Evolutionary conservation across 2,113 vertebrate species (phyloP).

Genomic region (Mellivora capensis): DNA sequence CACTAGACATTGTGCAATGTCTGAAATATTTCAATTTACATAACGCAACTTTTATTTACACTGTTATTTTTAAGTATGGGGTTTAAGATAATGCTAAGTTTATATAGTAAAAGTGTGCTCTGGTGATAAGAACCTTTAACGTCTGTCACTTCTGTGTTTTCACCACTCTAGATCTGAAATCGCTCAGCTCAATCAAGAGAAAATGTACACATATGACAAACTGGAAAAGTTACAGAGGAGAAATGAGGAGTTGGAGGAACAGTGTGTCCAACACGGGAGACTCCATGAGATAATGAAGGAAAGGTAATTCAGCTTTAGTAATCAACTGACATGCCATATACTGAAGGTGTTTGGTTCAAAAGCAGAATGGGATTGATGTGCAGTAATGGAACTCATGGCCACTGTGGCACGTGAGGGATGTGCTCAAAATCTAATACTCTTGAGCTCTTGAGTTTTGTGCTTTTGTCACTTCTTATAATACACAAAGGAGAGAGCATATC

Average conservation of each 20-base stretch:
- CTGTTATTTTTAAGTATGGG: neutral
- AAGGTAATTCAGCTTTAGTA: conserved; percentile 83
- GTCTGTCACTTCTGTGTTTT: conserved; percentile 71
- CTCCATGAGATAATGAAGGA: conserved; percentile 94
- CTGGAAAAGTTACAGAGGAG: conserved; percentile 87
- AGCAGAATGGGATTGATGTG: neutral
- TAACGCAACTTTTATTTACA: neutral
- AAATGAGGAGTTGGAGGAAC: conserved; percentile 90
- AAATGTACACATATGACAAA: conserved; percentile 84
- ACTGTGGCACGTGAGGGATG: neutral
- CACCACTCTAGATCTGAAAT: conserved; percentile 84
- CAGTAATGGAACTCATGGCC: neutral
- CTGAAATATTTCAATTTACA: neutral
- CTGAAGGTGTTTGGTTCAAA: conserved; percentile 13
- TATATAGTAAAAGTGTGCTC: conserved; percentile 50
- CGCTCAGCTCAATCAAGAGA: conserved; percentile 89
- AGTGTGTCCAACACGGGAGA: conserved; percentile 93
- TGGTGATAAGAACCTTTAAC: conserved; percentile 71
- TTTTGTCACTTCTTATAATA: conserved; percentile 51
- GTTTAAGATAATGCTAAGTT: conserved; percentile 65
- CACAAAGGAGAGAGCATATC: conserved; percentile 52
- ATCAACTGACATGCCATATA: neutral
- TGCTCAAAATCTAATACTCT: neutral
- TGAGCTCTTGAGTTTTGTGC: neutral
- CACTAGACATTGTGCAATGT: neutral